Base-by-base conservation (phyloP, 2,888 invertebrate genomes). In the Tillus elongatus region DNA sequence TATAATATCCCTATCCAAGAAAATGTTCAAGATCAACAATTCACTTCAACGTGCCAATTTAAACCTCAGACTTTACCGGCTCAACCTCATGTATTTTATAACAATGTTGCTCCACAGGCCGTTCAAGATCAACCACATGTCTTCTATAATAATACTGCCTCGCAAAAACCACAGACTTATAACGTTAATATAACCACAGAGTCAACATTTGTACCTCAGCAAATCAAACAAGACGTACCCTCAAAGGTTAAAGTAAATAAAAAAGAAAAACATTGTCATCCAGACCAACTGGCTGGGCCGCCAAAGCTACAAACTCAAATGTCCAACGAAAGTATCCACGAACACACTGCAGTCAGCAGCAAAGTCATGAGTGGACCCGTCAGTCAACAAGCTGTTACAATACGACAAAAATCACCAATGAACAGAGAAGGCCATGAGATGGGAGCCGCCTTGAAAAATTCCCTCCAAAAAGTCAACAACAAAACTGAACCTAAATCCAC, bases 341-440 rank as follows among this genome's bases (percentile, higher is more conserved):
- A 66, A 46, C 77, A 80, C 55, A 70, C 70, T 39, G 76, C 81
- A 42, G 76, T 79, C 41, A 71, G 71, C 33, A 72, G 75, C 31
- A 77, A 75, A 53, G 82, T 84, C n/a, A 84, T 84, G 83, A 70
- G 74, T 33, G 82, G 79, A 1, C 82, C 84, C 0, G 75, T 80
- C 40, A 72, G 77, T 40, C 84, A 84, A 54, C 75, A 78, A 45
- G 85, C 84, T 19, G 77, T 81, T 10, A 75, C 79, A 11, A 69
- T 68, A 29, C 68, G 70, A 31, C 63, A 67, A 51, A 62, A 66
- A 41, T 59, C 69, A 4, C 74, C 75, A 33, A 74, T 73, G 58
- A 72, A 67, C 47, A 68, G 75, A 35, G 71, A 74, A 47, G 70
- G 72, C 47, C 72, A 73, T 36, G 71, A 72, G 48, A 70, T 67